Evolutionary conservation across 2,797 vertebrate genomes (phyloP), one percentile per base, ranked within the genome.

Genomic region (Acanthiza pusilla): DNA sequence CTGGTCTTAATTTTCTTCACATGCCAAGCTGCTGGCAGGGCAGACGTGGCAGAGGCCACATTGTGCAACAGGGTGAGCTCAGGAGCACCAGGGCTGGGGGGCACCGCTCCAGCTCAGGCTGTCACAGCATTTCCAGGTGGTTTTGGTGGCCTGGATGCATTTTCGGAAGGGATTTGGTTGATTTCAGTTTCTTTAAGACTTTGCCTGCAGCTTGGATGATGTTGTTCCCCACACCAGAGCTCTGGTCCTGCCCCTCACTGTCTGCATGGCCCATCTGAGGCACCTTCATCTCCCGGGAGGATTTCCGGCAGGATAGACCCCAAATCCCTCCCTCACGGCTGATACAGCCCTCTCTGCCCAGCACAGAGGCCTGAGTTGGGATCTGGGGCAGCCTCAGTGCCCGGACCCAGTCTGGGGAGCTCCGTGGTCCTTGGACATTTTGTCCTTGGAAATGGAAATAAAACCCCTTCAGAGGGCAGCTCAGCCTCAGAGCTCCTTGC

Each of bases 1-100:
- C 95, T 96, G 96, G 11, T 89, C 74, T 87, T 91, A 58, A 95
- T 96, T 93, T 93, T 38, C 92, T 84, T 68, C 58, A 5, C 88
- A 53, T 42, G 88, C 82, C 3, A 7, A 81, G 78, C 81, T 34
- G 83, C 61, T 20, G 40, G 76, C 36, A 1, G 47, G 62, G 63
- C 77, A 17, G 68, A 30, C 1, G 3, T 1, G 2, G 7, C 62
- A 4, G 1, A 25, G 74, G 30, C 43, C 0, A 11, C 3, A 6
- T 27, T 85, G 75, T 60, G 93, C 93, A 71, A 81, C 0, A 2
- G 53, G 67, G 55, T 0, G 3, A 34, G 45, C 1, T 57, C 26
- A 5, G 13, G 25, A 81, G 83, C 21, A 6, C 32, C 11, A 2
- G 87, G 66, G 30, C 53, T 38, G 78, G 63, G 30, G 34, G 83